A percentile compares a stretch with the other conserved stretches of the same genome.
phyloP scores from a whole-genome alignment of 2,888 invertebrate genomes.

The Cylindroiulus punctatus region DNA sequence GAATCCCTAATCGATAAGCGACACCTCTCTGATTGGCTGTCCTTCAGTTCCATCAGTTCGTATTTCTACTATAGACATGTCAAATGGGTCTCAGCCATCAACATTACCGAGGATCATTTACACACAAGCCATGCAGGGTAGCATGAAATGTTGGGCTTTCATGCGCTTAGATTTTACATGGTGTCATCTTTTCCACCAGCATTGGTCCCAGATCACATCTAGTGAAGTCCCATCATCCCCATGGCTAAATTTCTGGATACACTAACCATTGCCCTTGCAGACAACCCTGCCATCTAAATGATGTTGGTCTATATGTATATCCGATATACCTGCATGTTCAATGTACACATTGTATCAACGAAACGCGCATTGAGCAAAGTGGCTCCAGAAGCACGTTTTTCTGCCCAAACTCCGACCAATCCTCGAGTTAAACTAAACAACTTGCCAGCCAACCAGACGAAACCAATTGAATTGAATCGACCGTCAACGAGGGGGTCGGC shows the following conservation, averaged over 20 bases:
- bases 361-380: background rate
- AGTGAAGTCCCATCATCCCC: background rate
- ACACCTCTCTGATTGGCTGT: no score
- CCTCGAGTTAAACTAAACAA: constrained; percentile 45
- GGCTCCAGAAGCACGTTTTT: constrained; percentile 11
- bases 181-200: no score
- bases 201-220: no score
- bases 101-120: no score
- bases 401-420: constrained; percentile 27
- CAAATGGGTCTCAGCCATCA: no score
- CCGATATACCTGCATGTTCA: no score
- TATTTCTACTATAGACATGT: no score
- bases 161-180: no score
- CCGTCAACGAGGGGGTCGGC: constrained; percentile 24
- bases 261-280: background rate
- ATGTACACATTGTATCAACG: background rate
- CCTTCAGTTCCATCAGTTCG: no score
- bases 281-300: background rate
- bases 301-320: background rate
- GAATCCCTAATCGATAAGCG: no score
- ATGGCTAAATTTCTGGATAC: background rate
- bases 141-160: no score
- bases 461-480: constrained; percentile 52
- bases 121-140: no score
- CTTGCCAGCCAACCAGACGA: constrained; percentile 51